Base-by-base conservation (phyloP, 2,888 invertebrate genomes). In the Synergus japonicus region DNA sequence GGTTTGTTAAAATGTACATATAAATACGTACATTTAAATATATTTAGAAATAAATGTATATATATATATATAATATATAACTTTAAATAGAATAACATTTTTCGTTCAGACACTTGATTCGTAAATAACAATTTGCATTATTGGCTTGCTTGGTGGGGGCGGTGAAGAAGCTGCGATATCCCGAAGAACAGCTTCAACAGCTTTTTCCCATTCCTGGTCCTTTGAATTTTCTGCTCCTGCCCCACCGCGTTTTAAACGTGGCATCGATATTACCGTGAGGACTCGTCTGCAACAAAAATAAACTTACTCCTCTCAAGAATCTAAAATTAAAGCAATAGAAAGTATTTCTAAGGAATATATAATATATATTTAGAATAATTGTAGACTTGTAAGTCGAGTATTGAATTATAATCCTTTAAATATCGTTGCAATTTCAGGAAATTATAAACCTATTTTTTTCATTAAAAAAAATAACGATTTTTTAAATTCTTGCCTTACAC, bases 51-150 rank as follows among this genome's bases (percentile, higher is more conserved):
- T 37, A 37, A 1, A 64, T 4, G 2, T 15, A 37, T 15, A 29
- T 64, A 22, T 10, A 12, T 15, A 41, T 15, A 18, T 41, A 43
- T 43, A 66, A 66, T 63, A 54, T 54, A 54, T 18, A 7, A 54
- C n/a, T 54, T 54, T 54, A 13, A 67, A 46, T 13, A 67, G 7
- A 67, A 18, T 43, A 67, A 13, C 46, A 22, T 49, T 54, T 15
- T 37, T 37, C 43, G n/a, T 46, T 91, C 90, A 97, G 76, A 97
- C 97, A n/a, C 97, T 97, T 79, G 97, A 96, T 92, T 97, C 97
- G 92, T 97, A 97, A 89, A 97, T 96, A 86, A 97, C 96, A 85
- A 97, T 97, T 93, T 97, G 97, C 63, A 97, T 94, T 49, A 96
- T 93, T 1, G 94, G 94, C n/a, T 94, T 94, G 83, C 93, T 93